phyloP scores from a whole-genome alignment of 2,113 vertebrate species.

The Natator depressus region DNA sequence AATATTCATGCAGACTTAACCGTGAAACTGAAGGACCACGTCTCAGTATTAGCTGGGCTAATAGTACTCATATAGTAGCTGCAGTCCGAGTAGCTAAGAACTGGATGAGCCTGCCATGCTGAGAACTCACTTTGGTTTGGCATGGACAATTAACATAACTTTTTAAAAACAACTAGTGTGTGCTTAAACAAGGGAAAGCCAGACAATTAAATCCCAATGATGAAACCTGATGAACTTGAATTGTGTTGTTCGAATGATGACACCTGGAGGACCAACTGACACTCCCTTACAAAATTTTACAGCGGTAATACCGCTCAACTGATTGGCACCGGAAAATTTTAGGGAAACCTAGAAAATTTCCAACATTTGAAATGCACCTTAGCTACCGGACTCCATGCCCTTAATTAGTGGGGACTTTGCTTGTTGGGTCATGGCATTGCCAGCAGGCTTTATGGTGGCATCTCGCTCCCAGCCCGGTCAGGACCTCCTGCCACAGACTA shows the following conservation, averaged over 20 bases:
- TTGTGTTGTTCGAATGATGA: not conserved
- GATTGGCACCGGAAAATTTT: not conserved
- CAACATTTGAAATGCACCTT: not conserved
- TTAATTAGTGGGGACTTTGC: not conserved
- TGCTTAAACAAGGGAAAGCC: not conserved
- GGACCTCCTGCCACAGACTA: not conserved
- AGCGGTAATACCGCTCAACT: not conserved
- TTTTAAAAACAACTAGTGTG: not conserved
- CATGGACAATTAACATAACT: not conserved
- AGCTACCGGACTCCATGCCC: not conserved
- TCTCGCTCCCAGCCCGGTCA: not conserved
- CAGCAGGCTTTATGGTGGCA: not conserved
- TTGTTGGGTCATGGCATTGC: too few species aligned
- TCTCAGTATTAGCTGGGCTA: fast-evolving
- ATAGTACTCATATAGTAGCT: fast-evolving
- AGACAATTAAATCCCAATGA: not conserved
- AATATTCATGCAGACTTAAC: not conserved
- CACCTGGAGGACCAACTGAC: fast-evolving
- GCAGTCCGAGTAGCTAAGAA: fast-evolving
- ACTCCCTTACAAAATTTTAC: not conserved
- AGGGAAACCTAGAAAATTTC: not conserved
- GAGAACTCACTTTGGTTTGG: not conserved
- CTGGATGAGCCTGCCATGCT: conserved; percentile 16
- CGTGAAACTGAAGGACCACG: not conserved
- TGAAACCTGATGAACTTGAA: not conserved